Evolutionary conservation across 2,113 vertebrate genomes (phyloP), one percentile per base, ranked within the genome.

Genomic region (Callocephalon fimbriatum): DNA sequence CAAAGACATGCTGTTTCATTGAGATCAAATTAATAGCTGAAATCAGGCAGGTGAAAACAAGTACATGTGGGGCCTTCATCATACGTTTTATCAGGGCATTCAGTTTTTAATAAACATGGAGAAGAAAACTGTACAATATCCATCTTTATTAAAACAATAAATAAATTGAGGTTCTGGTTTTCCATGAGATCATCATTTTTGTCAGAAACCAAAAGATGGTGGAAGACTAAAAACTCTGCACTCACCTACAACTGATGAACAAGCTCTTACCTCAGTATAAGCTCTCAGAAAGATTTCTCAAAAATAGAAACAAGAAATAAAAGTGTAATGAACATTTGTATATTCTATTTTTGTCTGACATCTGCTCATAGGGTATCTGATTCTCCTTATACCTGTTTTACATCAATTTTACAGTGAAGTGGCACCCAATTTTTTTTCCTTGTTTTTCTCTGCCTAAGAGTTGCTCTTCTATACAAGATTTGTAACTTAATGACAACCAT

Each of bases 241-340:
- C 37, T 87, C 31, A 83, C 12, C 53, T 94, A 88, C 72, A 98
- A 97, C 93, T 85, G 75, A 89, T 96, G 93, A 97, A 87, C 76
- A 94, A 96, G 65, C 48, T 84, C 51, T 92, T 90, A 85, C 21
- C 68, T 88, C 13, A 71, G n/a, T 63, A 21, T 62, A 80, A 95
- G n/a, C 65, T 94, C 81, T 65, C 59, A 86, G 79, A 92, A 95
- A 56, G n/a, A 81, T 53, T 72, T 61, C 86, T 94, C 61, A 94
- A 93, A 95, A 91, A 80, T 21, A 73, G 61, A 87, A 93, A 82
- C 0, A 0, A 53, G 72, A 86, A 88, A 79, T 73, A 75, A 63
- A 92, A 79, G 40, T 29, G 22, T 62, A 86, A 66, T 53, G 53
- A 91, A 62, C 8, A 44, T 56, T 2, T 1, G 6, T 51, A n/a